Evolutionary conservation across 2,113 vertebrate genomes (phyloP).

Genomic region (Lichenostomus cassidix): DNA sequence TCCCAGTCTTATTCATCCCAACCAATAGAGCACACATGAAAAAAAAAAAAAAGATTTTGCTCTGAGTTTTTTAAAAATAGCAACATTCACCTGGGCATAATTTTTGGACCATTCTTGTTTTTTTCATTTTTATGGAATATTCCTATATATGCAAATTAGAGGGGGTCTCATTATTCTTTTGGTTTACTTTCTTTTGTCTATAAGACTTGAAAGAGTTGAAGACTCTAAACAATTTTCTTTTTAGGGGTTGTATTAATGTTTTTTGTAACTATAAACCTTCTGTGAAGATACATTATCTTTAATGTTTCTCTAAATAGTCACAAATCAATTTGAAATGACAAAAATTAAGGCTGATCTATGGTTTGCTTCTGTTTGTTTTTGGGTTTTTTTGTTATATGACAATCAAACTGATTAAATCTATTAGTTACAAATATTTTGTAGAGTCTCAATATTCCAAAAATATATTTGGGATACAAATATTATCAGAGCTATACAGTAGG

Average conservation of each 20-base stretch:
- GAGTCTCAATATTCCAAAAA: neutral
- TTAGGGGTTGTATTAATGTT: neutral
- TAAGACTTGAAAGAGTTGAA: neutral
- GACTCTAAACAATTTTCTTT: neutral
- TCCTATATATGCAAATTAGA: neutral
- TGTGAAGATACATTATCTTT: neutral
- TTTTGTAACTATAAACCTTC: neutral
- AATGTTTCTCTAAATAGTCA: neutral
- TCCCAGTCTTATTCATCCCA: neutral
- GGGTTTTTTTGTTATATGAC: neutral
- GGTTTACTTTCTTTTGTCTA: neutral
- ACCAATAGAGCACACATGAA: neutral
- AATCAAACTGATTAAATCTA: neutral
- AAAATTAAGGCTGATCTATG: neutral
- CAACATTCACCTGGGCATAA: accelerated
- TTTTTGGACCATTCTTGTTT: neutral
- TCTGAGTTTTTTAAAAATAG: neutral
- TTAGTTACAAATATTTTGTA: neutral
- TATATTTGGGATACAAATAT: neutral
- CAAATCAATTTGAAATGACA: neutral
- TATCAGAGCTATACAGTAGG: neutral
- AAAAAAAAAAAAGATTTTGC: neutral
- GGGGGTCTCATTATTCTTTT: accelerated
- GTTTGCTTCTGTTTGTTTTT: neutral
- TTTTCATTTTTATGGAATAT: neutral